Evolutionary conservation across 2,113 vertebrate species (phyloP).

Genomic region (Chionis minor): DNA sequence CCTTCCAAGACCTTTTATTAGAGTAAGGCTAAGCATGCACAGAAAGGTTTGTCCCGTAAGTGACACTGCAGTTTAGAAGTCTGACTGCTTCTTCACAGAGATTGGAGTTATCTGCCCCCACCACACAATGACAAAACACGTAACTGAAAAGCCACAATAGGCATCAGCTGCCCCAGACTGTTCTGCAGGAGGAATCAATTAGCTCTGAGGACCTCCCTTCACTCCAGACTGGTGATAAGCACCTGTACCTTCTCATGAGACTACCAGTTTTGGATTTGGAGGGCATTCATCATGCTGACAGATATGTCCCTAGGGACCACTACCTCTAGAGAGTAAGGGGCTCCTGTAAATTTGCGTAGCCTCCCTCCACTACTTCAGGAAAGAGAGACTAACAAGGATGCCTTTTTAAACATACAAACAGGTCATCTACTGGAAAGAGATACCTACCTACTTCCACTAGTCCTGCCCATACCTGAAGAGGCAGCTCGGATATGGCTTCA

Average conservation of each 20-base stretch:
- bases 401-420: background rate
- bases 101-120: background rate
- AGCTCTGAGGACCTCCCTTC: background rate
- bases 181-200: background rate
- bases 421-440: background rate
- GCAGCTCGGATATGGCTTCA: background rate
- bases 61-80: background rate
- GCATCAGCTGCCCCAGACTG: background rate
- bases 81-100: background rate
- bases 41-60: background rate
- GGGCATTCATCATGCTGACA: background rate
- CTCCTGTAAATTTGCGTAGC: background rate
- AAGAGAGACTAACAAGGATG: background rate
- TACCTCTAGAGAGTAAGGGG: background rate
- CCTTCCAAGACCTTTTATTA: background rate
- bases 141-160: background rate
- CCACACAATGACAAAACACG: background rate
- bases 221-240: background rate
- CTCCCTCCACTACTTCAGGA: background rate
- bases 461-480: background rate
- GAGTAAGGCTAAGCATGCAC: background rate
- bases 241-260: background rate
- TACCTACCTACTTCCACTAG: background rate
- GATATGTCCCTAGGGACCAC: background rate
- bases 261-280: background rate